phyloP scores from a whole-genome alignment of 92 coral and sea anemone species.

The Montipora capitata region DNA sequence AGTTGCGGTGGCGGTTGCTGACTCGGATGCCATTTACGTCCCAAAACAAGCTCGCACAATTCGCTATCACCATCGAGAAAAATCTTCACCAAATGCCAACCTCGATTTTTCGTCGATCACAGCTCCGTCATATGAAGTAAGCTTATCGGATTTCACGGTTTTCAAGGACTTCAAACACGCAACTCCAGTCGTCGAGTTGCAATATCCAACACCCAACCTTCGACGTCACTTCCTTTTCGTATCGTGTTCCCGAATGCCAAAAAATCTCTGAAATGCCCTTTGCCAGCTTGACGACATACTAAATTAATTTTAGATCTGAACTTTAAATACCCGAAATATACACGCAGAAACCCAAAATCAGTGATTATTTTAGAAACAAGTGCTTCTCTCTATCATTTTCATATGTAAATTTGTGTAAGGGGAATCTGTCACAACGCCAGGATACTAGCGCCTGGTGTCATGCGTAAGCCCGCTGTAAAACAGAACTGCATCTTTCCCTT shows the following conservation, averaged over 20 bases:
- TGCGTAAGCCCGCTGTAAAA: constrained; percentile 1
- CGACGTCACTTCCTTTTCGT: constrained; percentile 82
- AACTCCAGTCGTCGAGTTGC: constrained; percentile 14
- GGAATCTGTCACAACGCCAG: not conserved
- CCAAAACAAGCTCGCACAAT: constrained; percentile 3
- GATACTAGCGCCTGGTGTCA: not conserved
- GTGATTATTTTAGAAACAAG: not conserved
- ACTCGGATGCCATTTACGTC: constrained; percentile 33
- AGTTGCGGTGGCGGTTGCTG: constrained; percentile 39
- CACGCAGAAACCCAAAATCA: not conserved
- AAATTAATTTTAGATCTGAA: not conserved
- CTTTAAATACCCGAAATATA: not conserved
- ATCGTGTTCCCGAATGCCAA: constrained; percentile 44
- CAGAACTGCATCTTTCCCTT: too few relatives aligned
- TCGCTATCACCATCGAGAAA: constrained; percentile 57
- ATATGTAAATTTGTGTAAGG: constrained; percentile 37
- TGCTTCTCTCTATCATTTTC: constrained; percentile 1
- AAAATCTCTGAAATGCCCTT: not conserved
- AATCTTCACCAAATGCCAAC: constrained; percentile 7
- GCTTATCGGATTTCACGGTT: constrained; percentile 49
- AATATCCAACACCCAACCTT: constrained; percentile 56
- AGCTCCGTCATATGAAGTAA: constrained; percentile 43
- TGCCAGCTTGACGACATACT: not conserved
- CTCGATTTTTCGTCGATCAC: constrained; percentile 32
- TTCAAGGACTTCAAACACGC: constrained; percentile 47